phyloP scores from a whole-genome alignment of 2,113 vertebrate species.

The Rhinopithecus roxellana region DNA sequence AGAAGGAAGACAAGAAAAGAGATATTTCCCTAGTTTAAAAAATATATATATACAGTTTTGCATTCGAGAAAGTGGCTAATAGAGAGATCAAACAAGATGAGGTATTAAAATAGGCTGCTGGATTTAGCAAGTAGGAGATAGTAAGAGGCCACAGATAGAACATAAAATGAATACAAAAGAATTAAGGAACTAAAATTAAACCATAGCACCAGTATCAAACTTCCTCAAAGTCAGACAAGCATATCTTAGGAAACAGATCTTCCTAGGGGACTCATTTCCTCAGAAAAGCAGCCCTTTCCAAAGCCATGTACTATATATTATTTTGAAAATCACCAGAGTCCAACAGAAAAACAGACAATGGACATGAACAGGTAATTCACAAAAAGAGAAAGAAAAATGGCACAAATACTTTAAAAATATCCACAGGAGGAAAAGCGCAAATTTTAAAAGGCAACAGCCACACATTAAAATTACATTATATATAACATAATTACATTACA shows the following conservation, averaged over 20 bases:
- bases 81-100: neutral
- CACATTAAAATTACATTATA: neutral
- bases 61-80: neutral
- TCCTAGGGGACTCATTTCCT: neutral
- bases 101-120: neutral
- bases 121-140: neutral
- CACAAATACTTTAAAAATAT: neutral
- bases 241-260: neutral
- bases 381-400: neutral
- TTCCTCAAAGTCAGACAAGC: neutral
- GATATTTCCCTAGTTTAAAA: neutral
- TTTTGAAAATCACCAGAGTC: neutral
- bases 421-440: neutral
- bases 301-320: neutral
- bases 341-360: neutral
- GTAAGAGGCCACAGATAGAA: neutral
- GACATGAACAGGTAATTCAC: neutral
- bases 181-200: neutral
- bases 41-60: neutral
- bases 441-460: neutral
- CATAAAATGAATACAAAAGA: neutral
- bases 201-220: neutral
- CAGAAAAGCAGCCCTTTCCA: neutral
- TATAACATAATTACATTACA: no score
- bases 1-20: neutral